These are phyloP conservation scores for Noctua comes DNA, from an alignment of 2,888 invertebrate genomes.

Conservation along the genomic window DNA sequence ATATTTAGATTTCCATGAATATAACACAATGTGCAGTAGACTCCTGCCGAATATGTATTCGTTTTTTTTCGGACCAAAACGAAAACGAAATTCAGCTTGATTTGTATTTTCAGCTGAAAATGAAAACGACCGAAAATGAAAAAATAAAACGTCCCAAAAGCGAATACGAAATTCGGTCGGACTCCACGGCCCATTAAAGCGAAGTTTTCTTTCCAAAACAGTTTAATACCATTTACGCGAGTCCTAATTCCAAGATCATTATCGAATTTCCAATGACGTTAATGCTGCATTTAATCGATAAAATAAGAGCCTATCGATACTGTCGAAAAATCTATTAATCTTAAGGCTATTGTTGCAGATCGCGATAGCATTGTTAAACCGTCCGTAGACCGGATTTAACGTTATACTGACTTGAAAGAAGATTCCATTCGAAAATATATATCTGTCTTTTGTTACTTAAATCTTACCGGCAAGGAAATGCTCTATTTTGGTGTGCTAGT, in stretches of 20 bases:
- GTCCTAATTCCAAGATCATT: conserved; percentile 3
- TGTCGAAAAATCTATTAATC: conserved; percentile 58
- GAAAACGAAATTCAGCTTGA: neutral
- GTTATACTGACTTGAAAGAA: conserved; percentile 40
- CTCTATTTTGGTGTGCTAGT: neutral
- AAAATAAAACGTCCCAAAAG: neutral
- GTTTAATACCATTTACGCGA: neutral
- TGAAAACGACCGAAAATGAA: neutral
- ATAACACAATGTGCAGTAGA: neutral
- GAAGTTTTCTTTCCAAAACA: neutral
- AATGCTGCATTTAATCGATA: conserved; percentile 33
- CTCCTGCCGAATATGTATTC: neutral
- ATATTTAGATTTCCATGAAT: neutral
- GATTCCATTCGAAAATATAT: conserved; percentile 42
- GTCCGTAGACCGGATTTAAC: conserved; percentile 34
- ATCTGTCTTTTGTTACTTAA: conserved; percentile 34
- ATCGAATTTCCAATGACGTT: conserved; percentile 43
- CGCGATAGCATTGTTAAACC: conserved; percentile 51
- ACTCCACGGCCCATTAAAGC: neutral
- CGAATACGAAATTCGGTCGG: neutral
- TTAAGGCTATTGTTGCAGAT: conserved; percentile 52
- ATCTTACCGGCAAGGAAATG: neutral
- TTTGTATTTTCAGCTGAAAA: neutral
- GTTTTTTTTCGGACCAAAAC: neutral
- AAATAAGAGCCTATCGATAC: conserved; percentile 46